Base-by-base conservation (phyloP, 2,797 vertebrate species). In the Trachurus trachurus region DNA sequence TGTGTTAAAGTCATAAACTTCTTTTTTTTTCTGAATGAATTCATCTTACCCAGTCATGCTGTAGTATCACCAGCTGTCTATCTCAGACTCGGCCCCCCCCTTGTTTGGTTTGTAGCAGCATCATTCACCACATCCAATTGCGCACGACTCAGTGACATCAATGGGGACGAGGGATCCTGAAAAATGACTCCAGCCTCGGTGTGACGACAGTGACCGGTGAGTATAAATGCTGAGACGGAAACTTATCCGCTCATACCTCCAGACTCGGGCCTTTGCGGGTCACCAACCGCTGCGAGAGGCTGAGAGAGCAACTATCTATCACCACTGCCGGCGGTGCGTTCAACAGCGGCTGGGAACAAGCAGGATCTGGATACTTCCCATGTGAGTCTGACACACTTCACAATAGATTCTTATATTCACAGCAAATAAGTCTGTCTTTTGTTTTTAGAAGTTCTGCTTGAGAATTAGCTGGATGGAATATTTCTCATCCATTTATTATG, bases 81-180 rank as follows among this genome's bases (percentile, higher is more conserved):
- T 73, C 56, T 71, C 26, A 40, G 9, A 56, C 53, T 62, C 22
- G 4, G 21, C 21, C 31, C 4, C 45, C 45, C 26, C 34, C 34
- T 83, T 67, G 54, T 86, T 69, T 76, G 63, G 69, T 76, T 82
- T 63, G 47, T 66, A 52, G 83, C 78, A 67, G 62, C 68, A 81
- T 73, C 69, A 74, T 78, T 79, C 74, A 45, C 37, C 45, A 60
- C 47, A 74, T 80, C 71, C 79, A 72, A 65, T 72, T 92, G 89
- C 89, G 87, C 88, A 90, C 90, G 92, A 93, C 86, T 89, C 66
- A 59, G 80, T 94, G 94, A 95, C 94, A 94, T 96, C 94, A 95
- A 68, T 81, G 76, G 78, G 75, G 83, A 84, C 87, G 85, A 92
- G 80, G 79, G 88, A 85, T 91, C 82, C 91, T 80, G 80, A 88